phyloP scores from a whole-genome alignment of 2,888 invertebrate genomes.

The Scaptodrosophila latifasciaeformis region DNA sequence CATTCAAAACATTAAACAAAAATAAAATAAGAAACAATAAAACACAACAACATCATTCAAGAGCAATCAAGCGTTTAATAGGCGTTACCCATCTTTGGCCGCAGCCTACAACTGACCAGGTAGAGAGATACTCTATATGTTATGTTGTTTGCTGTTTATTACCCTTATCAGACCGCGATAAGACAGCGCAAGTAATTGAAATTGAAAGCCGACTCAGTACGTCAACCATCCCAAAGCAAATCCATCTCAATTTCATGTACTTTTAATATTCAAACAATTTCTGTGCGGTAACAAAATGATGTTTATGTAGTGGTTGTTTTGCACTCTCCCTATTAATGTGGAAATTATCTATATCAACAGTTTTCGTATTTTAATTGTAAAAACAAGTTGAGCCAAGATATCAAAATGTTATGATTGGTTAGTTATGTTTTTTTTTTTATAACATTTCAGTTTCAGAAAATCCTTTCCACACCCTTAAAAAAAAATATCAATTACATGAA shows the following conservation, averaged over 20 bases:
- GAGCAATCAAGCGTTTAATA: conserved; percentile 26
- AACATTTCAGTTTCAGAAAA: conserved; percentile 33
- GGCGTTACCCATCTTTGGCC: conserved; percentile 26
- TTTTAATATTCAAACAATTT: no score
- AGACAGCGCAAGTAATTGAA: conserved; percentile 53
- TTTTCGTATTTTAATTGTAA: conserved; percentile 51
- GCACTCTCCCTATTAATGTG: conserved; percentile 21
- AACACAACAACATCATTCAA: conserved; percentile 25
- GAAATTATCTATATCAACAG: conserved; percentile 31
- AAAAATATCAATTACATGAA: conserved; percentile 59
- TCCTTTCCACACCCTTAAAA: background rate
- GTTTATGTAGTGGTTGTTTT: conserved; percentile 18
- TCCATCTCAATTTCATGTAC: no score
- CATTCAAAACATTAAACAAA: conserved; percentile 7
- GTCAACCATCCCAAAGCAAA: conserved; percentile 12
- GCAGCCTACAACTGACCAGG: conserved; percentile 26
- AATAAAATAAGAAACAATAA: no score
- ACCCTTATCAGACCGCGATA: conserved; percentile 60
- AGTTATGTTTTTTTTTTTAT: conserved; percentile 57
- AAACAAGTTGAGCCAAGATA: conserved; percentile 62
- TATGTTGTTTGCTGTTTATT: conserved; percentile 24
- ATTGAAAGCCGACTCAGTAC: conserved; percentile 23
- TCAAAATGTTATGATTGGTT: conserved; percentile 72
- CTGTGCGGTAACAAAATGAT: no score
- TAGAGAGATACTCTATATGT: conserved; percentile 23